These are phyloP conservation scores for Neopipo cinnamomea DNA, from an alignment of 2,113 vertebrate species.

Conservation along the genomic window DNA sequence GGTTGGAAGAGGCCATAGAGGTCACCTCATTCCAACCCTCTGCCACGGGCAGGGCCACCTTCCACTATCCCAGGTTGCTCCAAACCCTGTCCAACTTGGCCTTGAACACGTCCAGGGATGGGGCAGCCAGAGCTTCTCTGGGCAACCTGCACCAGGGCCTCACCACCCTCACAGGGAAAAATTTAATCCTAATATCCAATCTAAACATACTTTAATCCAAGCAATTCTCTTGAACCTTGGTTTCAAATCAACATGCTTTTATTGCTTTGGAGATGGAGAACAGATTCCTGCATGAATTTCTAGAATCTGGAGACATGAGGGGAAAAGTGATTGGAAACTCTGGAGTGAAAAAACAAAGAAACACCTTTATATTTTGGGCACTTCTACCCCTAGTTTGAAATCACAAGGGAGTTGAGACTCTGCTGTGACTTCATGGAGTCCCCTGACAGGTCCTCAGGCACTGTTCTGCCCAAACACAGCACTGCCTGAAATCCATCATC, in stretches of 20 bases:
- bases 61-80: rapidly evolving
- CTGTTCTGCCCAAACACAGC: too few species aligned
- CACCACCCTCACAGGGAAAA: rapidly evolving
- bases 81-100: rapidly evolving
- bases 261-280: background rate
- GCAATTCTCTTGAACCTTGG: background rate
- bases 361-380: background rate
- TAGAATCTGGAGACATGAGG: background rate
- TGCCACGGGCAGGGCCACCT: background rate
- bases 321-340: background rate
- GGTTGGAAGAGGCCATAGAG: background rate
- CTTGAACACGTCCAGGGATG: background rate
- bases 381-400: background rate
- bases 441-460: background rate
- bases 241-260: background rate
- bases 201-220: background rate
- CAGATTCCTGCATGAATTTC: background rate
- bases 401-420: background rate
- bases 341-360: background rate
- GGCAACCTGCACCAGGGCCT: background rate
- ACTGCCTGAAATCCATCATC: background rate
- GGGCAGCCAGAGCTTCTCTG: background rate
- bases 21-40: rapidly evolving
- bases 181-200: background rate
- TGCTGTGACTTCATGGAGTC: background rate